phyloP scores from a whole-genome alignment of 2,113 vertebrate species.

The Sylvilagus bachmani region DNA sequence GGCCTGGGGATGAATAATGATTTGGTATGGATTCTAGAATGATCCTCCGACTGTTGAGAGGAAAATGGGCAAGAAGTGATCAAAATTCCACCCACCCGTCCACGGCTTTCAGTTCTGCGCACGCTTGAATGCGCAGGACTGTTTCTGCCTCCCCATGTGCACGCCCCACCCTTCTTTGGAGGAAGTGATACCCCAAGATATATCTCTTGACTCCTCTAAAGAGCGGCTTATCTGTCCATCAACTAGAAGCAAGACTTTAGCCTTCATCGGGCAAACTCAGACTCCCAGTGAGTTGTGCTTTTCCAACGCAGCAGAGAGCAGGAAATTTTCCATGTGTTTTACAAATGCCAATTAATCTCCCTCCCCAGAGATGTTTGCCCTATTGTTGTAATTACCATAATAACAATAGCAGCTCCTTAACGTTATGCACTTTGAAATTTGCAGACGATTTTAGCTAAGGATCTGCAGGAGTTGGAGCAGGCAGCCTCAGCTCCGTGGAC shows the following conservation, averaged over 20 bases:
- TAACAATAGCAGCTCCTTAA: not conserved
- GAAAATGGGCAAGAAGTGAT: not conserved
- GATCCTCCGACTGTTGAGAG: not conserved
- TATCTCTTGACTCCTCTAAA: not conserved
- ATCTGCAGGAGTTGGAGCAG: not conserved
- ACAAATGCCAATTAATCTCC: not conserved
- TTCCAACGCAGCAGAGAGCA: not conserved
- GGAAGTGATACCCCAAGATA: not conserved
- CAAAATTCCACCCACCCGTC: not conserved
- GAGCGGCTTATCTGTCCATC: not conserved
- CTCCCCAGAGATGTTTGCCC: not conserved
- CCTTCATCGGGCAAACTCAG: not conserved
- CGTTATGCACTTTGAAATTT: not conserved
- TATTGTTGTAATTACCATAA: not conserved
- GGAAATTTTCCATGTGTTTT: not conserved
- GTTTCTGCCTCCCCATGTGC: too few relatives aligned
- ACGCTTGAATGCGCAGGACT: accelerated
- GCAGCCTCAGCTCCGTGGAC: not conserved
- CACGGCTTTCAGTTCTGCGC: accelerated
- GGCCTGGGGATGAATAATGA: not conserved
- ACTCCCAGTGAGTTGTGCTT: not conserved
- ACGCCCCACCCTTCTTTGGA: not conserved
- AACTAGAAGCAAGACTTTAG: not conserved
- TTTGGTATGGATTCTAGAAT: not conserved
- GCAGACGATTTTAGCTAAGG: not conserved